Percentiles rank a stretch among this genome's conserved stretches.
Conservation (phyloP, 2,797 vertebrate genomes). For the Pangasius sanitwongsei region DNA sequence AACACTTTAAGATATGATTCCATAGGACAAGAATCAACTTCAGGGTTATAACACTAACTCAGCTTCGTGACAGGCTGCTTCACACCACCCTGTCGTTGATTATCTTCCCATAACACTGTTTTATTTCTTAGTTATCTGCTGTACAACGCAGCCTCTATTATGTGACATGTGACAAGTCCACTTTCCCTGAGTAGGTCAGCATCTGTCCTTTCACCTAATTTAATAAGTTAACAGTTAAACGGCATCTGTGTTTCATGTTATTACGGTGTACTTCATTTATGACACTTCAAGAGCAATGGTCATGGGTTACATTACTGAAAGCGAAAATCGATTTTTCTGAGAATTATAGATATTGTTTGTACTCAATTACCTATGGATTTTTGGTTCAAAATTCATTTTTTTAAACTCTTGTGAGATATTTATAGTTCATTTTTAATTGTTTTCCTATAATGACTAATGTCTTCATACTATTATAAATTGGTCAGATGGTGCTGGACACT, state of each 20-base stretch:
- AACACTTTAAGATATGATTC: neutral
- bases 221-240: slow-evolving; percentile 69
- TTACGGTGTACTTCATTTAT: slow-evolving; percentile 58
- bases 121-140: slow-evolving; percentile 6
- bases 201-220: slow-evolving; percentile 66
- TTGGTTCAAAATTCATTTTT: slow-evolving; percentile 4
- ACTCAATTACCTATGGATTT: neutral
- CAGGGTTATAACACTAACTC: neutral
- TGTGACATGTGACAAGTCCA: neutral
- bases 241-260: slow-evolving; percentile 35
- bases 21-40: neutral
- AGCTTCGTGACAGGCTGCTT: neutral
- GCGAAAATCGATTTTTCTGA: neutral
- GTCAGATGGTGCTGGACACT: slow-evolving; percentile 73
- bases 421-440: neutral
- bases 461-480: slow-evolving; percentile 20
- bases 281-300: slow-evolving; percentile 13
- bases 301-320: slow-evolving; percentile 20
- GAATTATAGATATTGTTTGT: neutral
- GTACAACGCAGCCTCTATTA: neutral
- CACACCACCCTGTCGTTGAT: neutral
- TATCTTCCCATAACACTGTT: neutral
- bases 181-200: slow-evolving; percentile 38
- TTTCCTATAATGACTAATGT: neutral
- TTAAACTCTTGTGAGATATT: slow-evolving; percentile 2